phyloP scores from a whole-genome alignment of 2,888 invertebrate genomes.

The Actias luna region DNA sequence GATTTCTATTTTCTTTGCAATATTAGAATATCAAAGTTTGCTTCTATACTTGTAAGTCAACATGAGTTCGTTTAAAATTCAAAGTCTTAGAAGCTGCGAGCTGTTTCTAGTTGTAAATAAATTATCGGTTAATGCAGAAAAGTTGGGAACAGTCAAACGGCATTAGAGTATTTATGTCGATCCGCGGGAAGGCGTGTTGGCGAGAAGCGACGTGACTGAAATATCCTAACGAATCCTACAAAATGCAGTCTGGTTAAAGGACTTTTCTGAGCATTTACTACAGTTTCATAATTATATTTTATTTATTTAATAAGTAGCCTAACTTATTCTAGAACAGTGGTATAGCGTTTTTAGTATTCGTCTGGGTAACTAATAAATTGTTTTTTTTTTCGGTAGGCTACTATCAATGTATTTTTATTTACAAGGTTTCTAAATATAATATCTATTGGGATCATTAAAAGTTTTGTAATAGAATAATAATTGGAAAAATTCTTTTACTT shows the following conservation, averaged over 20 bases:
- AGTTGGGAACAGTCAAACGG: slow-evolving; percentile 22
- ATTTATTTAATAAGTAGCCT: not conserved
- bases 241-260: slow-evolving; percentile 25
- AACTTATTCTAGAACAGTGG: not conserved
- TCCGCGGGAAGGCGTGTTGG: slow-evolving; percentile 34
- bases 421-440: too few relatives aligned
- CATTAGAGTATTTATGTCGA: slow-evolving; percentile 40
- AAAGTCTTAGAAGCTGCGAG: slow-evolving; percentile 30
- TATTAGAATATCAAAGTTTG: not conserved
- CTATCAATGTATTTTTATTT: too few relatives aligned
- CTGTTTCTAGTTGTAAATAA: slow-evolving; percentile 14
- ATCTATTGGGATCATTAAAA: too few relatives aligned
- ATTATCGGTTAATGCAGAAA: slow-evolving; percentile 8
- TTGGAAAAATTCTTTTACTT: too few relatives aligned
- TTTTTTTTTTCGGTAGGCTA: not conserved
- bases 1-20: not conserved
- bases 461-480: too few relatives aligned
- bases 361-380: not conserved
- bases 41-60: not conserved
- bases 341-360: not conserved
- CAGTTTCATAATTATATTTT: slow-evolving; percentile 10
- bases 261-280: not conserved
- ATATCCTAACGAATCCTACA: slow-evolving; percentile 26
- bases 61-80: slow-evolving; percentile 19
- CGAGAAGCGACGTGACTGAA: slow-evolving; percentile 37